Evolutionary conservation across 2,797 vertebrate species (phyloP), one percentile per base, ranked within the genome.

Genomic region (Sebastes hubbsi): DNA sequence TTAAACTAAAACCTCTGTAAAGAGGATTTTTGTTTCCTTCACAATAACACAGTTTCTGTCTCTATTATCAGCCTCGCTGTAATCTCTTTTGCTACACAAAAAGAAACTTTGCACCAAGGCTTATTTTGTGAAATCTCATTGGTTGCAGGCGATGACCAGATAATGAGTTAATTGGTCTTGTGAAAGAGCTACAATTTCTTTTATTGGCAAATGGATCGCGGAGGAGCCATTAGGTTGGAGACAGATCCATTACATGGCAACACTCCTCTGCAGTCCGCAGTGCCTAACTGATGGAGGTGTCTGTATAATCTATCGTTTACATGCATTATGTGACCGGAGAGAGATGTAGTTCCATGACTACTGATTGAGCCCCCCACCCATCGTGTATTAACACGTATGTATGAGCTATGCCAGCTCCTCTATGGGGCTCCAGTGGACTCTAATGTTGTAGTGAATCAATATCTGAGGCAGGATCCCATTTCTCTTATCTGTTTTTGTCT

Each of bases 201-300:
- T 77, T 84, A 85, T 85, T 83, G 86, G 77, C 79, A 77, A 87
- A 87, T 87, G 77, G 78, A 91, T 77, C 10, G n/a, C 56, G 58
- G 30, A 20, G 54, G 22, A 83, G 38, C 61, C 77, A 81, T 85
- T 80, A 82, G 61, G n/a, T 67, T 34, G 18, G 32, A 82, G 67
- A 75, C 30, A 59, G 78, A 87, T 84, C 66, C 25, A 80, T 86
- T 78, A 77, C 67, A 84, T 38, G n/a, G 24, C 22, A 76, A 49
- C 75, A 77, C 38, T 52, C 67, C 67, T 82, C 49, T 67, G 27
- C 59, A 64, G 70, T 72, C 32, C 70, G 65, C 25, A 16, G 12
- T 29, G 34, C 25, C 62, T 38, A 54, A 85, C 25, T 67, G 67
- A 88, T 85, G 61, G 70, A 68, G 78, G 29, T 60, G 66, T 86